Percentiles rank a stretch among this genome's conserved stretches.
These are phyloP conservation scores for Coenobita brevimanus DNA, from an alignment of 1,140 invertebrate genomes.

Conservation along the genomic window DNA sequence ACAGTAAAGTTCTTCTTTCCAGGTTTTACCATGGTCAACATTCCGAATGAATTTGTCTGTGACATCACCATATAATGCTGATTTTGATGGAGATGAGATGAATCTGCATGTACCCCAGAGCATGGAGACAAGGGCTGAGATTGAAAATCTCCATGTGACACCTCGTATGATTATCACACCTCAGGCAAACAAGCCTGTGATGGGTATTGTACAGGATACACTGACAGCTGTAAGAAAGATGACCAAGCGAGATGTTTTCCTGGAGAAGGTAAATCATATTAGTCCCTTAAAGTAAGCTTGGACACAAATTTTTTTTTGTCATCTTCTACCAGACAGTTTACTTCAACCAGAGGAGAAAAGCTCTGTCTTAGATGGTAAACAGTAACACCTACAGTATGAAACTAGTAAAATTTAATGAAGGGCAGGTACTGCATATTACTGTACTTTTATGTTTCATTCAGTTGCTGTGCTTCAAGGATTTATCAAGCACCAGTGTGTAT, in stretches of 20 bases:
- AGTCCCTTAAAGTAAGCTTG: too few species aligned
- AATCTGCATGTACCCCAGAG: conserved; percentile 99
- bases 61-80: conserved; percentile 99
- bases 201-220: conserved; percentile 99
- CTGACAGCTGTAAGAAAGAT: conserved; percentile 98
- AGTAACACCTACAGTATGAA: too few species aligned
- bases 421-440: too few species aligned
- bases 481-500: too few species aligned
- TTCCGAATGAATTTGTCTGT: conserved; percentile 95
- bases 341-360: too few species aligned
- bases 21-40: conserved; percentile 97
- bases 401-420: too few species aligned
- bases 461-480: too few species aligned
- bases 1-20: too few species aligned
- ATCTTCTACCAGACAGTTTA: too few species aligned
- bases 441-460: too few species aligned
- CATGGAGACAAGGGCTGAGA: conserved; percentile 98
- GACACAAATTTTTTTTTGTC: too few species aligned
- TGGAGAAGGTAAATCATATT: conserved; percentile 87
- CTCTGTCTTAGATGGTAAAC: too few species aligned
- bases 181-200: conserved; percentile 99
- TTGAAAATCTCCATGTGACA: conserved; percentile 98
- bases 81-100: conserved; percentile 99
- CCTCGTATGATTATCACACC: conserved; percentile 98
- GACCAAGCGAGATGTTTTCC: conserved; percentile 99